Evolutionary conservation across 2,113 vertebrate genomes (phyloP).

Genomic region (Lophius piscatorius): DNA sequence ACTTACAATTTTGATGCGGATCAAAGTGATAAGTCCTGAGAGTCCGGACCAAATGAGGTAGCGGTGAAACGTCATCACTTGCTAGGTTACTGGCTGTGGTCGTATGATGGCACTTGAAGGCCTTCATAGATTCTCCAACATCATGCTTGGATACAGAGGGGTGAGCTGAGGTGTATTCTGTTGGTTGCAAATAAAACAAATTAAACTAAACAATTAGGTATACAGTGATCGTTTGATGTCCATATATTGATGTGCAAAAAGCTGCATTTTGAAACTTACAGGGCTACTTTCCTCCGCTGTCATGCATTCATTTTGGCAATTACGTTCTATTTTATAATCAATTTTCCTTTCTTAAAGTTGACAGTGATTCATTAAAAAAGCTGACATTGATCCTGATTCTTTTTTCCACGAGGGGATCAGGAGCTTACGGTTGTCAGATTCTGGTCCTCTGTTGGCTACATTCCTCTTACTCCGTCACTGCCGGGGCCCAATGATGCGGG

Average conservation of each 20-base stretch:
- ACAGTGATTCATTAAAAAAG: slow-evolving; percentile 49
- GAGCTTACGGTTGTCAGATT: slow-evolving; percentile 34
- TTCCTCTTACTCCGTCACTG: slow-evolving; percentile 46
- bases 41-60: too few relatives aligned
- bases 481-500: slow-evolving; percentile 55
- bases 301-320: slow-evolving; percentile 42
- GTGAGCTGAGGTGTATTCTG: too few relatives aligned
- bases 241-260: neutral
- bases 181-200: too few relatives aligned
- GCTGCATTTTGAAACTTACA: slow-evolving; percentile 30
- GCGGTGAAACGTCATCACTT: too few relatives aligned
- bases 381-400: slow-evolving; percentile 56
- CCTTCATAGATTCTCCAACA: too few relatives aligned
- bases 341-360: slow-evolving; percentile 49
- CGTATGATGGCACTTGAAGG: too few relatives aligned
- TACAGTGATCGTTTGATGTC: neutral
- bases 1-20: too few relatives aligned
- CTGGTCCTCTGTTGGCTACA: slow-evolving; percentile 31
- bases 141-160: too few relatives aligned
- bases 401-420: slow-evolving; percentile 39
- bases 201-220: slow-evolving; percentile 15
- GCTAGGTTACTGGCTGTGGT: too few relatives aligned
- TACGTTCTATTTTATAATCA: slow-evolving; percentile 66
- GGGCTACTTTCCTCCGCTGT: slow-evolving; percentile 5
- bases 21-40: too few relatives aligned